Evolutionary conservation across 1,140 invertebrate species (phyloP).

Genomic region (Cydia amplana): DNA sequence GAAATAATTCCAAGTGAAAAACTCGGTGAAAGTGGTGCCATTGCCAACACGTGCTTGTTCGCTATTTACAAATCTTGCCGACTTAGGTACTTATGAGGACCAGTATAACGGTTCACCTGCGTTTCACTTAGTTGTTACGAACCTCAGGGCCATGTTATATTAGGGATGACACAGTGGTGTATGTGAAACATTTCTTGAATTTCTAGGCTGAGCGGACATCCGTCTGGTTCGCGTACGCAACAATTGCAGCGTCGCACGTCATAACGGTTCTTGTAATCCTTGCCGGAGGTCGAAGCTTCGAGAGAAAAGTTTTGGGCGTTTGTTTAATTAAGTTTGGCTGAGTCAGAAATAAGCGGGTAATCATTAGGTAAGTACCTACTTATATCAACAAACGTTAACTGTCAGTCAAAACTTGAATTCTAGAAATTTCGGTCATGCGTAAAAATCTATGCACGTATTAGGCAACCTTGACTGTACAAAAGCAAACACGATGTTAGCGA

Average conservation of each 20-base stretch:
- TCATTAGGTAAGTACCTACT: slow-evolving; percentile 10
- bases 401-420: neutral
- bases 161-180: neutral
- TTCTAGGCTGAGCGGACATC: slow-evolving; percentile 8
- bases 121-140: neutral
- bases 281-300: slow-evolving; percentile 7
- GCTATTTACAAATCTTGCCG: neutral
- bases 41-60: neutral
- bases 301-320: neutral
- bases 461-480: neutral
- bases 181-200: neutral
- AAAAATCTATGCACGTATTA: neutral
- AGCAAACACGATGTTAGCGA: neutral
- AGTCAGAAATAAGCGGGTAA: neutral
- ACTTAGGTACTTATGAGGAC: neutral
- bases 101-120: neutral
- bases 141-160: neutral
- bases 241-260: neutral
- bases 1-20: neutral
- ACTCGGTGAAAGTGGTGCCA: neutral
- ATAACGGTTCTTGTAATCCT: slow-evolving; percentile 6
- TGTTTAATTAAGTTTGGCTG: slow-evolving; percentile 3
- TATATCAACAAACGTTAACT: neutral
- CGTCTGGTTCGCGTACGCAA: neutral
- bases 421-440: neutral